Evolutionary conservation across 2,113 vertebrate genomes (phyloP), one percentile per base, ranked within the genome.

Genomic region (Dicentrarchus labrax): DNA sequence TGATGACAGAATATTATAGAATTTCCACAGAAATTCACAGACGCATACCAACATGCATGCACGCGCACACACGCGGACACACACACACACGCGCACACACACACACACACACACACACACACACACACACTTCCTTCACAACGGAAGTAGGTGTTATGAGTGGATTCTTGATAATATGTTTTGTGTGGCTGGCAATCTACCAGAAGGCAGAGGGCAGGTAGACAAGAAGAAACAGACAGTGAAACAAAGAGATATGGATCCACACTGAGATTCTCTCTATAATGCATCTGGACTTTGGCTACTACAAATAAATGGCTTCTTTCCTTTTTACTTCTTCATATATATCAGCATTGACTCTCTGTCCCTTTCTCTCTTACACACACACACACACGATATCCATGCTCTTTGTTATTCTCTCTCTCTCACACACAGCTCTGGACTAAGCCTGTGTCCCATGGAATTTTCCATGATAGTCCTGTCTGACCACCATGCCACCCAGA

Each of bases 391-490:
- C 8, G 51, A 50, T 21, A 57, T 47, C 0, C 21, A n/a, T 17
- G 16, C 43, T 38, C 62, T 36, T 60, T 16, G 13, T 45, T 12
- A 8, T 68, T 64, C 17, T 64, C n/a, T 64, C 17, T 64, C n/a
- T 19, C 56, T 13, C 57, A 41, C 41, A 30, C 45, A 50, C 53
- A 43, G 41, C 12, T 30, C 19, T 7, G 48, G 41, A 43, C 59
- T 47, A 36, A 39, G 67, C 69, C 38, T 16, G 24, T 24, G 64
- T 79, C 53, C 61, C 21, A 54, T 84, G 81, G 88, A 89, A 89
- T 80, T 85, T 92, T 92, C 92, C 89, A 88, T 76, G 21, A 68
- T 36, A 3, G 61, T 50, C 4, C 71, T 82, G 69, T 79, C 70
- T n/a, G 78, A 61, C 76, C 72, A 51, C 19, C 22, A 12, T 11